A percentile compares a stretch with the other conserved stretches of the same genome.
Conservation (phyloP, 2,113 vertebrate genomes). For the Apteryx owenii region DNA sequence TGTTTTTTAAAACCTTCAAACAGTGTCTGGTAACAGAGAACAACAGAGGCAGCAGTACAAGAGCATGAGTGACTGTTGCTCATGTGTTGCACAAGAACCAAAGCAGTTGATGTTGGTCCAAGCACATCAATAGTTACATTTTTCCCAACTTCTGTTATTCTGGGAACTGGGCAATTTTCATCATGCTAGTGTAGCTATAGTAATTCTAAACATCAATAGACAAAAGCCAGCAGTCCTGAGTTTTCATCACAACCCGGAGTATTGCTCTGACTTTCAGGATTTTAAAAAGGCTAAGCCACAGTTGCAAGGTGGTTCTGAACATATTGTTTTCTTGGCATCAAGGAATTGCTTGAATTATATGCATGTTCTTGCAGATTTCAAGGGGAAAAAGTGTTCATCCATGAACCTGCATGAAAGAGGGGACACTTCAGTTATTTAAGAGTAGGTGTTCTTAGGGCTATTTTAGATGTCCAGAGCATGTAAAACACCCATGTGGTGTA, state of each 20-base stretch:
- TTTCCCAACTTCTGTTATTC: neutral
- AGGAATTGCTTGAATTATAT: neutral
- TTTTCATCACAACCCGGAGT: neutral
- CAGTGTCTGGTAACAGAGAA: neutral
- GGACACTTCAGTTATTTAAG: neutral
- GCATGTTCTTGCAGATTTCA: neutral
- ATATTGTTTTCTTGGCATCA: neutral
- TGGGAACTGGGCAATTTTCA: neutral
- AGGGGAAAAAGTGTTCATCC: neutral
- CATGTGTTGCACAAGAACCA: neutral
- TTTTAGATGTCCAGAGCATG: neutral
- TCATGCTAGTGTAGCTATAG: neutral
- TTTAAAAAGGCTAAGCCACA: neutral
- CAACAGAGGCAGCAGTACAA: neutral
- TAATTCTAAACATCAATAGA: slow-evolving; percentile 1
- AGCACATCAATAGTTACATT: neutral
- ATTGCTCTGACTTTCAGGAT: neutral
- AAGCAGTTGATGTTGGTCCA: neutral
- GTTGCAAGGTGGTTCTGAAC: neutral
- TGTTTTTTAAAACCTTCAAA: neutral
- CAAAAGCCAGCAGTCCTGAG: neutral
- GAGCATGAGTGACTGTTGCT: neutral
- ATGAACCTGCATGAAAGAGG: neutral
- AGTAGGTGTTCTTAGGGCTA: neutral
- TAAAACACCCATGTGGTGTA: accelerated